phyloP scores from a whole-genome alignment of 2,113 vertebrate genomes.

The Pseudorasbora parva region DNA sequence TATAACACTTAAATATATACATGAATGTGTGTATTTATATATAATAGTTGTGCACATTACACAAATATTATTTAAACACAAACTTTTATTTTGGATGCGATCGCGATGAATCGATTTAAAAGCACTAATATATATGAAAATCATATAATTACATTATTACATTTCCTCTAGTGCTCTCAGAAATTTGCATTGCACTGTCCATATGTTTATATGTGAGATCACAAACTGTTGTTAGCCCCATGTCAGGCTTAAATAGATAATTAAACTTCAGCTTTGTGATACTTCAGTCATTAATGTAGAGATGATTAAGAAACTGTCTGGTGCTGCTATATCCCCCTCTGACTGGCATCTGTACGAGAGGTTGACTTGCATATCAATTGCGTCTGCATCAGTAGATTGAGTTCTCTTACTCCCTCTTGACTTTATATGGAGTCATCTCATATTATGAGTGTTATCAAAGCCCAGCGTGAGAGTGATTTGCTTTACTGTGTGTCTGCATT shows the following conservation, averaged over 20 bases:
- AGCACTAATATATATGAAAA: no score
- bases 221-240: conserved; percentile 57
- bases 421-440: conserved; percentile 8
- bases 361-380: conserved; percentile 31
- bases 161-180: no score
- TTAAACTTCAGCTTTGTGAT: conserved; percentile 63
- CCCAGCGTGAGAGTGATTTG: conserved; percentile 3
- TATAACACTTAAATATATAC: no score
- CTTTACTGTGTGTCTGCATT: conserved; percentile 21
- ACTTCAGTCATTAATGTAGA: conserved; percentile 55
- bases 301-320: conserved; percentile 37
- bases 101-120: no score
- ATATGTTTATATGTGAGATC: not conserved
- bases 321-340: conserved; percentile 8
- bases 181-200: not conserved
- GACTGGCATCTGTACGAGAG: conserved; percentile 38
- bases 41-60: no score
- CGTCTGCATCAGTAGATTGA: conserved; percentile 20
- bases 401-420: conserved; percentile 33
- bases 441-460: conserved; percentile 13
- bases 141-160: no score
- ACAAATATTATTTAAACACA: no score
- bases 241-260: conserved; percentile 61
- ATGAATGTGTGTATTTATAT: no score
- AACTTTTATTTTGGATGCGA: no score